Evolutionary conservation across 2,113 vertebrate species (phyloP), one percentile per base, ranked within the genome.

Genomic region (Podarcis raffonei): DNA sequence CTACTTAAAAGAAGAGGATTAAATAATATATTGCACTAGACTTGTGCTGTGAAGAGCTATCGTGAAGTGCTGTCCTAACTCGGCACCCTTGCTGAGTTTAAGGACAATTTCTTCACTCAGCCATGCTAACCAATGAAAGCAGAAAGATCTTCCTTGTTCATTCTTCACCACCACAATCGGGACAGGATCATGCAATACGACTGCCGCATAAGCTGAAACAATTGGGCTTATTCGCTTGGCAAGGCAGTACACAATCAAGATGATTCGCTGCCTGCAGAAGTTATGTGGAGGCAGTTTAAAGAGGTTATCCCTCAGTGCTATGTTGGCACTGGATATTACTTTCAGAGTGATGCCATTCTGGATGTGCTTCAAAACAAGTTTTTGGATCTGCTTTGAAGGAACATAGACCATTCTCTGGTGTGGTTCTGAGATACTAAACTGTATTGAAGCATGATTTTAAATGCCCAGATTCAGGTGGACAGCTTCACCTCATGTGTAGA

Each of bases 1-100:
- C 16, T 81, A 85, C 86, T 68, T 77, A 83, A 90, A 79, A 84
- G 39, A 87, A 7, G 18, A 11, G 75, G 3, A 2, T 23, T 35
- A 22, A 83, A 83, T 83, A 39, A 68, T 77, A 30, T 84, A 78
- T 77, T 89, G 37, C 37, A 81, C 22, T 35, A 82, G 72, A 42
- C 12, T 27, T 69, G 23, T 53, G 23, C 30, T 86, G 1, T 3
- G 83, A 82, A 32, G 0, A 8, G 39, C n/a, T 90, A 22, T 2
- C 39, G 85, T 81, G 3, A 87, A 89, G 32, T 25, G 12, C 9
- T 85, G 15, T 65, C 20, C 74, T 82, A 84, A 2, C 6, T 20
- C 18, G 1, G 16, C 83, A 5, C 1, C 3, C 90, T 32, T 87
- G 16, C 3, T 62, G 92, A 71, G 85, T 1, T 0, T 18, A 1